Percentiles rank a stretch among this genome's conserved stretches.
Conservation (phyloP, 2,888 invertebrate species). For the Empis stercorea region DNA sequence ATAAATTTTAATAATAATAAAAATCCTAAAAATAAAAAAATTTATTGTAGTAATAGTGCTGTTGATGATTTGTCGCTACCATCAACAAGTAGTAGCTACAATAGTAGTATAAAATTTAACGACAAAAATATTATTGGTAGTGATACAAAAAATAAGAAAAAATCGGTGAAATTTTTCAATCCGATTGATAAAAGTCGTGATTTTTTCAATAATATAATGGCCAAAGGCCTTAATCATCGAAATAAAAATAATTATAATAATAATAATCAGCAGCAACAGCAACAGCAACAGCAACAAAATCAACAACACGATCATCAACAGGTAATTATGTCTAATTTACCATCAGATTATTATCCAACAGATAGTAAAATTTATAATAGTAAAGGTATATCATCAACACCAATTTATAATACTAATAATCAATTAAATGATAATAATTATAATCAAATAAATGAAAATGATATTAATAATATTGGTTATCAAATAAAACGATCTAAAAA, state of each 20-base stretch:
- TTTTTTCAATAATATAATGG: conserved; percentile 32
- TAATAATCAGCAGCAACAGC: conserved; percentile 6
- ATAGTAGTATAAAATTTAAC: too few species aligned
- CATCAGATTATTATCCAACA: not conserved
- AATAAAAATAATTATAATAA: conserved; percentile 13
- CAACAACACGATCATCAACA: too few species aligned
- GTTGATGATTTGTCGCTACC: too few species aligned
- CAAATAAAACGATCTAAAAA: conserved; percentile 34
- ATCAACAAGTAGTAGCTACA: too few species aligned
- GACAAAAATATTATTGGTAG: too few species aligned
- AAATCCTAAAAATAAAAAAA: too few species aligned
- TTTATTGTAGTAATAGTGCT: too few species aligned
- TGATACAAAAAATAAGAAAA: not conserved
- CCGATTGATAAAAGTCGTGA: conserved; percentile 27
- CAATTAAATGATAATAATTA: conserved; percentile 4
- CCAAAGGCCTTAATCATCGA: conserved; percentile 34
- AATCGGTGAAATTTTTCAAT: conserved; percentile 17
- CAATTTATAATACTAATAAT: not conserved
- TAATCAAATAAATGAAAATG: conserved; percentile 15
- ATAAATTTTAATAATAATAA: too few species aligned
- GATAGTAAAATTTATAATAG: too few species aligned
- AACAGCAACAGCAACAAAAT: conserved; percentile 7
- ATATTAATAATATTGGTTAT: conserved; percentile 29
- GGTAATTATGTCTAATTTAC: not conserved
- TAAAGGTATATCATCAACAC: too few species aligned